Evolutionary conservation across 2,113 vertebrate species (phyloP).

Genomic region (Crocuta crocuta): DNA sequence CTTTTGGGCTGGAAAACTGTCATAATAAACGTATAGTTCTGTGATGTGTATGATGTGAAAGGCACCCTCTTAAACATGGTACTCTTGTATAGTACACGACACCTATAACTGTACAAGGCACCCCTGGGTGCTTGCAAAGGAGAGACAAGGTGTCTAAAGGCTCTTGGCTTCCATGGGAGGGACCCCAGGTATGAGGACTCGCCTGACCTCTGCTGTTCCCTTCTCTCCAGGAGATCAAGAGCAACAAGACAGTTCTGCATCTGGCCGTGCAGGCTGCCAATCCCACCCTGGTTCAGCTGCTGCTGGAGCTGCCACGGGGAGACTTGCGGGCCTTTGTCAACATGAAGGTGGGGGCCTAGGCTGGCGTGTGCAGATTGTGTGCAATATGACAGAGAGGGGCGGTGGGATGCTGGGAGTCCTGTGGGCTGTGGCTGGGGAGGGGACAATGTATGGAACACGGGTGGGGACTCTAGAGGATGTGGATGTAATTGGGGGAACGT

Average conservation of each 20-base stretch:
- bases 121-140: neutral
- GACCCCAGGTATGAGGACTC: neutral
- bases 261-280: slow-evolving; percentile 95
- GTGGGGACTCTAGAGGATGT: neutral
- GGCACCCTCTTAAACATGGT: neutral
- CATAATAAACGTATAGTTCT: neutral
- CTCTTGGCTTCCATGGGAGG: neutral
- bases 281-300: slow-evolving; percentile 88
- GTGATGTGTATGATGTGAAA: neutral
- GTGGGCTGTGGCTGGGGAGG: neutral
- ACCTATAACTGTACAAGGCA: neutral
- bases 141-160: neutral
- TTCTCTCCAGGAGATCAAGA: slow-evolving; percentile 93
- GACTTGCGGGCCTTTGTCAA: slow-evolving; percentile 92
- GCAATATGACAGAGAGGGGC: neutral
- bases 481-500: too few species aligned
- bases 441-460: neutral
- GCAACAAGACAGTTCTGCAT: slow-evolving; percentile 93
- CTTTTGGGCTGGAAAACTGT: neutral
- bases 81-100: neutral
- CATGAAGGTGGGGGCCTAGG: slow-evolving; percentile 89
- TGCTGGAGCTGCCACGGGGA: slow-evolving; percentile 86
- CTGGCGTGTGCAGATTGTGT: too few species aligned
- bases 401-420: neutral
- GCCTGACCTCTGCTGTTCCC: neutral